Conservation (phyloP, 2,113 vertebrate species). For the Dolichallabes microphthalmus region DNA sequence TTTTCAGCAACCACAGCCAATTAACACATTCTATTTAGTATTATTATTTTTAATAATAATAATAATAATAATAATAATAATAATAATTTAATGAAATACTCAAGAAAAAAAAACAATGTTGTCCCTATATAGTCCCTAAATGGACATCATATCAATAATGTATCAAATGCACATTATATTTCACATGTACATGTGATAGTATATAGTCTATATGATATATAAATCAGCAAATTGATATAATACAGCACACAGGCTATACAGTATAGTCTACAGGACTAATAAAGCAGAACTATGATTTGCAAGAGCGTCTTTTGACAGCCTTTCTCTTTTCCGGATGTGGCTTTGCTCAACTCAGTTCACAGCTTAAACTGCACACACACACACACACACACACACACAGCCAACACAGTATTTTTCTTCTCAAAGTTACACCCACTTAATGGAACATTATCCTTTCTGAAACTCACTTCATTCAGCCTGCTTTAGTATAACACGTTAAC, state of each 20-base stretch:
- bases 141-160: too few species aligned
- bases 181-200: neutral
- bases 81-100: neutral
- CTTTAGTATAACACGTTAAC: neutral
- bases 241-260: neutral
- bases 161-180: neutral
- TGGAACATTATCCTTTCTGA: conserved; percentile 18
- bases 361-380: conserved; percentile 43
- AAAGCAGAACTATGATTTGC: conserved; percentile 7
- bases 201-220: neutral
- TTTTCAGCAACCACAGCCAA: neutral
- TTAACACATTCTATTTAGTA: neutral
- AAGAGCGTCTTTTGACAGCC: conserved; percentile 6
- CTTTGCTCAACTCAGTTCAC: conserved; percentile 60
- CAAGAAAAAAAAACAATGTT: neutral
- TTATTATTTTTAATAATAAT: too few species aligned
- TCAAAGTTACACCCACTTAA: conserved; percentile 36
- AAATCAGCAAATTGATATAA: neutral
- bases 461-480: neutral
- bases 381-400: conserved; percentile 47
- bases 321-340: conserved; percentile 68
- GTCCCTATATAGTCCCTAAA: too few species aligned
- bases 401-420: conserved; percentile 34
- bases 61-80: neutral
- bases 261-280: neutral